Conservation (phyloP, 2,113 vertebrate species). For the Orthonyx spaldingii region DNA sequence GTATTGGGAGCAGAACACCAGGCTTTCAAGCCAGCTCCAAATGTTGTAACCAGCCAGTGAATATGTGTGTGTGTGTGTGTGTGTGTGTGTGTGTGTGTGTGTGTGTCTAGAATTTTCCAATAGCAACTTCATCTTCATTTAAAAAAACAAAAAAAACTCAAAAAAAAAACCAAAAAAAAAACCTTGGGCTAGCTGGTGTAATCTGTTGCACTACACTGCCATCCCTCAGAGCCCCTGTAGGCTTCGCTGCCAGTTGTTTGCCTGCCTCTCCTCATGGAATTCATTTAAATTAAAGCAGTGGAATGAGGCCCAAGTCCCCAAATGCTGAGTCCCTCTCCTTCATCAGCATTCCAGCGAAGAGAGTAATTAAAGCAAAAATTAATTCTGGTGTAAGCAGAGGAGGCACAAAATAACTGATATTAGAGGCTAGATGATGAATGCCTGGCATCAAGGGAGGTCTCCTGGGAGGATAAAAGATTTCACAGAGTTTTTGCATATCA, state of each 20-base stretch:
- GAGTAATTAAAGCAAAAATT: conserved; percentile 99
- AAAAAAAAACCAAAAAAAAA: neutral
- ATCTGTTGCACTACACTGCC: conserved; percentile 86
- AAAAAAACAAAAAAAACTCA: neutral
- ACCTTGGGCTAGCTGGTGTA: conserved; percentile 79
- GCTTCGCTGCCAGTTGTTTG: conserved; percentile 99
- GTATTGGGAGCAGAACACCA: conserved; percentile 71
- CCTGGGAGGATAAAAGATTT: conserved; percentile 94
- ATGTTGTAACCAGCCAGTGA: conserved; percentile 64
- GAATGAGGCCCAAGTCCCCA: conserved; percentile 98
- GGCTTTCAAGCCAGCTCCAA: conserved; percentile 71
- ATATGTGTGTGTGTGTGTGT: neutral
- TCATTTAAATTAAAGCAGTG: conserved; percentile 99
- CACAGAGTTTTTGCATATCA: conserved; percentile 94
- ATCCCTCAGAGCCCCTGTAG: conserved; percentile 92
- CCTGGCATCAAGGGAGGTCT: conserved; percentile 99
- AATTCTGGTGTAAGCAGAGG: conserved; percentile 99
- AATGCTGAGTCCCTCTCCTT: conserved; percentile 99
- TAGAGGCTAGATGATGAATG: conserved; percentile 99
- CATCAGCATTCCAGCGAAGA: conserved; percentile 99
- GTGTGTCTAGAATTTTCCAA: conserved; percentile 74
- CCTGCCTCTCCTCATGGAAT: conserved; percentile 97
- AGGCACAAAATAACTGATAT: conserved; percentile 99
- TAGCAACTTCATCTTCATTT: conserved; percentile 74
- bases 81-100: conserved; percentile 51